Conservation (phyloP, 2,113 vertebrate genomes). For the Trogon surrucura region DNA sequence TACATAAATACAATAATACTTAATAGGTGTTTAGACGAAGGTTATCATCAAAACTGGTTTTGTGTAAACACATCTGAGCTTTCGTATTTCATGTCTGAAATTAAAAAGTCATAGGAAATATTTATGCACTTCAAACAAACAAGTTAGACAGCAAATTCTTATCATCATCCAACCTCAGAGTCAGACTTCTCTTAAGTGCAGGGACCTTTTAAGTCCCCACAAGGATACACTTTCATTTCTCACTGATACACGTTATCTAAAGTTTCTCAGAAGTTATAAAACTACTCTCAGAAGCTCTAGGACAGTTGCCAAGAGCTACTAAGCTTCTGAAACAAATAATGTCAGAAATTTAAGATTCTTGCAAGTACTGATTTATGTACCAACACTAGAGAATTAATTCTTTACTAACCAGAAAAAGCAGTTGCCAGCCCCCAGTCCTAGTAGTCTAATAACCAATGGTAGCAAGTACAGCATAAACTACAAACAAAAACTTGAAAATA, state of each 20-base stretch:
- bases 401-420: not conserved
- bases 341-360: not conserved
- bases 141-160: not conserved
- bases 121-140: not conserved
- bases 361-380: not conserved
- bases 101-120: not conserved
- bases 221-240: not conserved
- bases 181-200: not conserved
- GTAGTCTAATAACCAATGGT: not conserved
- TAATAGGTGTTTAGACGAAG: not conserved
- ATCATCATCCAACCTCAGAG: not conserved
- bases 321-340: not conserved
- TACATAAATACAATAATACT: not conserved
- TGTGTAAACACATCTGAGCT: not conserved
- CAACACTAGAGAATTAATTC: not conserved
- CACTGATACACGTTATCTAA: not conserved
- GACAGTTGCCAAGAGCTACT: not conserved
- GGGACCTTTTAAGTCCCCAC: not conserved
- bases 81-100: not conserved
- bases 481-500: not conserved
- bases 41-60: not conserved
- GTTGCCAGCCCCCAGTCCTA: not conserved
- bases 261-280: not conserved
- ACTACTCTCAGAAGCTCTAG: not conserved
- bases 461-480: not conserved